phyloP scores from a whole-genome alignment of 2,113 vertebrate species.

The Saguinus imperator region DNA sequence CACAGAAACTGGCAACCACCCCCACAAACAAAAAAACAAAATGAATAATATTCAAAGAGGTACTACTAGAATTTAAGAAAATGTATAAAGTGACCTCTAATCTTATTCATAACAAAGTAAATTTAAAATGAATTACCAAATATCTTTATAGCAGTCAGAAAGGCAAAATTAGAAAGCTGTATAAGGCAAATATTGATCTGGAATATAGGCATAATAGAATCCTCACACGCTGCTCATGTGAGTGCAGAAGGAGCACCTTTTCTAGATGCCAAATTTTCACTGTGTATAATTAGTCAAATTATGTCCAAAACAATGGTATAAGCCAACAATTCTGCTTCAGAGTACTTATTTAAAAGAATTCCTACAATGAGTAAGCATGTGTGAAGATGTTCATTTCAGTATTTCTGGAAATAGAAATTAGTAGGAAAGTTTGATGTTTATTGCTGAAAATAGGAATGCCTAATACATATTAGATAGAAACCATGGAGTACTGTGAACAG shows the following conservation, averaged over 20 bases:
- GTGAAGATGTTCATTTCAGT: background rate
- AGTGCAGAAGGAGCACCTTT: background rate
- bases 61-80: background rate
- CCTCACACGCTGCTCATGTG: background rate
- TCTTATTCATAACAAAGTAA: background rate
- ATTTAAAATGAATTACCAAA: background rate
- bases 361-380: background rate
- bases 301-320: background rate
- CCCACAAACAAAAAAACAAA: background rate
- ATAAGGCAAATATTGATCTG: background rate
- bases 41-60: background rate
- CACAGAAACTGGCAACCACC: background rate
- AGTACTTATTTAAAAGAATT: background rate
- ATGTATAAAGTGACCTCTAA: background rate
- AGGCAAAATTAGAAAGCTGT: background rate
- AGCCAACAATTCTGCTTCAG: background rate
- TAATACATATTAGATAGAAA: background rate
- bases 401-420: background rate
- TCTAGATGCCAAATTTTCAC: background rate
- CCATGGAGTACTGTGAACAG: background rate
- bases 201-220: background rate
- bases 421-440: background rate
- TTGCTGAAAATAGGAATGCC: background rate
- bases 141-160: background rate
- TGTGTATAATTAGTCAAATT: background rate